These are phyloP conservation scores for Phengaris alcon DNA, from an alignment of 2,888 invertebrate species.

Conservation along the genomic window DNA sequence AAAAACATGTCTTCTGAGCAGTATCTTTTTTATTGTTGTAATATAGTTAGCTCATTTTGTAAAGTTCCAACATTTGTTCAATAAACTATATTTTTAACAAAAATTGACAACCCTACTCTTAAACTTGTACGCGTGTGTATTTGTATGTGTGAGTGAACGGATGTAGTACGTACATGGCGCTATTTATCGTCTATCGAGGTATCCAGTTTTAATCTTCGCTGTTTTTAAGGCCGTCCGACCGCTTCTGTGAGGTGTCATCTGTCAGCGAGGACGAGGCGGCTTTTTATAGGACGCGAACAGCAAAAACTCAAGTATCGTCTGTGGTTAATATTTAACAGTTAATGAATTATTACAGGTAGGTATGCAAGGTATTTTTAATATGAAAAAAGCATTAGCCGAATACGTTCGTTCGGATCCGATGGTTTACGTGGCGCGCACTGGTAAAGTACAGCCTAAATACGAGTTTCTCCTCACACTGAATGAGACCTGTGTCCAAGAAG, in stretches of 20 bases:
- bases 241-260: slow-evolving; percentile 19
- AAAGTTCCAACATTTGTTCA: too few relatives aligned
- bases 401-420: too few relatives aligned
- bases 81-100: neutral
- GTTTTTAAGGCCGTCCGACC: slow-evolving; percentile 32
- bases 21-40: neutral
- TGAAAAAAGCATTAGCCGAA: too few relatives aligned
- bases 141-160: slow-evolving; percentile 50
- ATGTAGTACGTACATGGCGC: slow-evolving; percentile 51
- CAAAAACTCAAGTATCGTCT: neutral
- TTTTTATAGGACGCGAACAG: neutral
- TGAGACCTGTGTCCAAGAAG: too few relatives aligned
- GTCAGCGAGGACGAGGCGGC: neutral
- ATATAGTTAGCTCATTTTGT: too few relatives aligned
- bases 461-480: too few relatives aligned
- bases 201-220: slow-evolving; percentile 28
- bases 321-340: neutral
- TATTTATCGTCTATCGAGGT: slow-evolving; percentile 39
- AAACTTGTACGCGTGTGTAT: neutral
- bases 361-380: neutral
- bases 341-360: neutral
- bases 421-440: too few relatives aligned
- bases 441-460: too few relatives aligned
- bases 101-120: neutral
- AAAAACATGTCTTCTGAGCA: too few relatives aligned